phyloP scores from a whole-genome alignment of 64 coral and sea anemone species.

The Exaiptasia diaphana region DNA sequence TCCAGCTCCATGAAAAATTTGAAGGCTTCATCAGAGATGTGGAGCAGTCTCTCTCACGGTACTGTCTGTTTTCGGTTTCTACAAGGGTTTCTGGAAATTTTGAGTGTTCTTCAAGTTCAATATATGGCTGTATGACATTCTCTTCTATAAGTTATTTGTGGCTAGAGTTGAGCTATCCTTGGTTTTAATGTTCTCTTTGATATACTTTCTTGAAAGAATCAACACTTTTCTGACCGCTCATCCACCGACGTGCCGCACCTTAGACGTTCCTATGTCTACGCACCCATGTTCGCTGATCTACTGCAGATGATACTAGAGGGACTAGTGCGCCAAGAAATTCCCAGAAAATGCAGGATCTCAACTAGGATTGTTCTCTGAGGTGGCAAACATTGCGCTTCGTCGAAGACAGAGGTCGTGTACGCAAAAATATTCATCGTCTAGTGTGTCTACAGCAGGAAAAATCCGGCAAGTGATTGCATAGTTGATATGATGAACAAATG shows the following conservation, averaged over 20 bases:
- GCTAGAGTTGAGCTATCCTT: too few species aligned
- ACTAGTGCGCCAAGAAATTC: background rate
- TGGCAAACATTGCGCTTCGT: background rate
- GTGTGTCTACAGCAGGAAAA: background rate
- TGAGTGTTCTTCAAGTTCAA: background rate
- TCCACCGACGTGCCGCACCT: background rate
- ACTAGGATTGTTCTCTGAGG: background rate
- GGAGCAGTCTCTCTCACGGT: slow-evolving; percentile 43
- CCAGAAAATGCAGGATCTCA: background rate
- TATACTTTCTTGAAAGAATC: background rate
- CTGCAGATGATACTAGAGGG: background rate
- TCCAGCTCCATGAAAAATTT: slow-evolving; percentile 57
- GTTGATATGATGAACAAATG: slow-evolving; percentile 1
- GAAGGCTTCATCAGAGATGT: slow-evolving; percentile 25
- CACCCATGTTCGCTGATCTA: too few species aligned
- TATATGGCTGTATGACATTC: background rate
- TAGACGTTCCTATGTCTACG: background rate
- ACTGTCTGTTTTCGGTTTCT: slow-evolving; percentile 36
- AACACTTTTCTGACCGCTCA: background rate
- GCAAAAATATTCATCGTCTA: too few species aligned
- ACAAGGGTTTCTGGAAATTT: slow-evolving; percentile 5
- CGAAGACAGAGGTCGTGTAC: background rate
- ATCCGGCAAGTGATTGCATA: slow-evolving; percentile 6
- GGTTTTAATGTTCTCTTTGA: background rate
- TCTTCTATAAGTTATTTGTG: too few species aligned